A percentile compares a stretch with the other conserved stretches of the same genome.
phyloP scores from a whole-genome alignment of 2,113 vertebrate genomes.

The Boulengeromyrus knoepffleri region DNA sequence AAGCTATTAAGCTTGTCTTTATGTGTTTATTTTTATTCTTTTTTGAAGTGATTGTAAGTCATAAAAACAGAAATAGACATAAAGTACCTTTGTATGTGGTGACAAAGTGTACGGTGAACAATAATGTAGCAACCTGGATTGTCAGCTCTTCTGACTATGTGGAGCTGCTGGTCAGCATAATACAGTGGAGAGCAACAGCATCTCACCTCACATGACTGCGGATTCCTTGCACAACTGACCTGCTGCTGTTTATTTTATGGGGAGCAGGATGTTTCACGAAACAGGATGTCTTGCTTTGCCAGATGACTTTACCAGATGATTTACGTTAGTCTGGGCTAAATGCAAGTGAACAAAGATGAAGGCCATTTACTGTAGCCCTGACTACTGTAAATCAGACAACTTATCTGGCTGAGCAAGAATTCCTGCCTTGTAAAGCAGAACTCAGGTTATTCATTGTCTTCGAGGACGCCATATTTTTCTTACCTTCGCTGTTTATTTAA shows the following conservation, averaged over 20 bases:
- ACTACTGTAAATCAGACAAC: background rate
- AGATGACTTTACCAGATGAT: background rate
- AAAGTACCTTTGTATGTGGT: background rate
- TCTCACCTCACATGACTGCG: background rate
- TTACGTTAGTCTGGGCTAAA: background rate
- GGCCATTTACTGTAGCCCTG: background rate
- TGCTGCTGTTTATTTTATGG: background rate
- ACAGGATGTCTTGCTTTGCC: background rate
- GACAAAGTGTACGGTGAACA: background rate
- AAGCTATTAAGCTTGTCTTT: background rate
- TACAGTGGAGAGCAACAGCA: background rate
- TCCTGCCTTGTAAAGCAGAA: background rate
- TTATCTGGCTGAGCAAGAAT: background rate
- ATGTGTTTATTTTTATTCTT: background rate
- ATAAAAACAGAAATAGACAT: background rate
- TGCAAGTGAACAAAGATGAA: background rate
- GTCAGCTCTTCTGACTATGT: background rate
- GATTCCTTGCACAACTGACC: background rate
- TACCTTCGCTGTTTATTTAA: background rate
- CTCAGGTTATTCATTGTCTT: background rate
- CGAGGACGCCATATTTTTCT: background rate
- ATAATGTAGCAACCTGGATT: background rate
- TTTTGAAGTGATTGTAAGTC: background rate
- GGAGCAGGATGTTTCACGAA: background rate
- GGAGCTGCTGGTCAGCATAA: background rate